Base-by-base conservation (phyloP, 2,888 invertebrate species). In the Stenichneumon culpator region DNA sequence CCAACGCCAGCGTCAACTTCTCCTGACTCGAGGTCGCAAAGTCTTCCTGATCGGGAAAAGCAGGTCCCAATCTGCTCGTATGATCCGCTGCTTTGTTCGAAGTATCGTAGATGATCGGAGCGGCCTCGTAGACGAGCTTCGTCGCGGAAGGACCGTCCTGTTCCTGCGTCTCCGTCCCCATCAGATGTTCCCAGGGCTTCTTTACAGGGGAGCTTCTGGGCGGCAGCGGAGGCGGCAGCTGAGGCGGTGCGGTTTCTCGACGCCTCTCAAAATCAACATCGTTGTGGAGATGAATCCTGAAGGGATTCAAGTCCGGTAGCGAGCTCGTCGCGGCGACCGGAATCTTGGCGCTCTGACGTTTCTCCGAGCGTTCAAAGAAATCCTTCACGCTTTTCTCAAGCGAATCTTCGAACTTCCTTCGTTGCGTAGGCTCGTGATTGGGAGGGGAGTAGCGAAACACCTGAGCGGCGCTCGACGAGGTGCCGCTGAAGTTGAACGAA, bases 241-340 rank as follows among this genome's bases (percentile, higher is more conserved):
- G 65, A 0, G 78, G 28, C 32, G 74, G 47, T n/a, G 39, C 2
- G 2, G 60, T 14, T 19, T 16, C 25, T 1, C 25, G 9, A 19
- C 9, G 52, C 11, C 7, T 3, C 9, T 32, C 7, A 16, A 19
- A n/a, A 65, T 47, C 19, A 9, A 25, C n/a, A 5, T 6, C 11
- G 14, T 70, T 67, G 0, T 57, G 22, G n/a, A 80, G 9, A 22
- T 78, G 32, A 7, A 44, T 4, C 63, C 82, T 86, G 73, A 88
- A 88, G 0, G 88, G 88, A 82, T 88, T 52, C 36, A 50, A 3
- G 5, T 36, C 36, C 2, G 25, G 65, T 0, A 5, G 16, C 67
- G 39, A 79, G 11, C 6, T 80, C 44, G n/a, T 44, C 25, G 11
- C 2, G 4, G 1, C 14, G 25, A 2, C 7, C 16, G 25, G 28